Evolutionary conservation across 2,888 invertebrate species (phyloP).

Genomic region (Ametastegia equiseti): DNA sequence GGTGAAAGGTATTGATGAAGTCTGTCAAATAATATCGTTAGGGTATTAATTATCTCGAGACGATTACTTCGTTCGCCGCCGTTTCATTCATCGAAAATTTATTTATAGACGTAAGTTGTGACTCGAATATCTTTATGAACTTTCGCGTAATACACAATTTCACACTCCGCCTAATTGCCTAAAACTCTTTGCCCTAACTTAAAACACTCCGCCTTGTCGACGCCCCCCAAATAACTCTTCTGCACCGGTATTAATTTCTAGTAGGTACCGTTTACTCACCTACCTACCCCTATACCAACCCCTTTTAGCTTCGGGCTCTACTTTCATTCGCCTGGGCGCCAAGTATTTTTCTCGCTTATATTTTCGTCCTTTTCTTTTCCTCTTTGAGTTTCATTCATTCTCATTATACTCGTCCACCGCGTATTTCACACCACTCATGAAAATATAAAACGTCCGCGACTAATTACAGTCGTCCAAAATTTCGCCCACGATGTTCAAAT

Average conservation of each 20-base stretch:
- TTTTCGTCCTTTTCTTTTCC: constrained; percentile 41
- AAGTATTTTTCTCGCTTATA: constrained; percentile 46
- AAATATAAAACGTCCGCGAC: not conserved
- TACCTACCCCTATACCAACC: constrained; percentile 12
- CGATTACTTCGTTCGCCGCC: not conserved
- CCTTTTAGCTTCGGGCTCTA: constrained; percentile 34
- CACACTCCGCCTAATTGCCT: constrained; percentile 30
- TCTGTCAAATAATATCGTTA: not conserved
- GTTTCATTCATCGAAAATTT: not conserved
- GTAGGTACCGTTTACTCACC: constrained; percentile 17
- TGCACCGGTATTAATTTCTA: constrained; percentile 31
- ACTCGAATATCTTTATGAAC: constrained; percentile 2
- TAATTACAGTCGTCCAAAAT: not conserved
- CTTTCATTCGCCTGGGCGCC: constrained; percentile 48
- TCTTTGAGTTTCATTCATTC: constrained; percentile 50
- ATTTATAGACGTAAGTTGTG: constrained; percentile 7
- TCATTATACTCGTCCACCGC: constrained; percentile 50
- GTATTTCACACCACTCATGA: not conserved
- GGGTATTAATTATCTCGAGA: not conserved
- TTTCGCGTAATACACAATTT: constrained; percentile 27
- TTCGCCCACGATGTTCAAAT: not conserved
- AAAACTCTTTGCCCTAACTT: constrained; percentile 24
- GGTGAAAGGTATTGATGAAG: not conserved
- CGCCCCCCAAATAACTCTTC: constrained; percentile 29
- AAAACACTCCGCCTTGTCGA: constrained; percentile 21